These are phyloP conservation scores for Torymus tubicola DNA, from an alignment of 2,888 invertebrate genomes.

Conservation along the genomic window DNA sequence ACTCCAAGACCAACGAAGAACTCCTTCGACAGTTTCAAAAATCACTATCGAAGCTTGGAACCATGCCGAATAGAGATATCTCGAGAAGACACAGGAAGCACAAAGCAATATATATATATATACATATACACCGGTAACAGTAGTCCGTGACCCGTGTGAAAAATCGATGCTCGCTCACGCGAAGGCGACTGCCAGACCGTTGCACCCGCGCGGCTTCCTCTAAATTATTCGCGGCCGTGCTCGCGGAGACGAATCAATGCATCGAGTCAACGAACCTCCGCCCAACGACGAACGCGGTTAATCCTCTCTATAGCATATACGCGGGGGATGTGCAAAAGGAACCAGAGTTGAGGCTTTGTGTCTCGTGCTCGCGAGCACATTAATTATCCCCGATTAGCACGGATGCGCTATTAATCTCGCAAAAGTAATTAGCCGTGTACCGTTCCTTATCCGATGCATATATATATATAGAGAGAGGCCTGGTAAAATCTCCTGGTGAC, in stretches of 20 bases:
- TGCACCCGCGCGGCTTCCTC: not conserved
- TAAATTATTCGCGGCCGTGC: slow-evolving; percentile 9
- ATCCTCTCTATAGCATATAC: slow-evolving; percentile 17
- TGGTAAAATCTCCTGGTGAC: not conserved
- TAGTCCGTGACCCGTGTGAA: too few relatives aligned
- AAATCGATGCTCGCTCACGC: too few relatives aligned
- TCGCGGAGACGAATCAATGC: slow-evolving; percentile 14
- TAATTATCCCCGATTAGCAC: slow-evolving; percentile 56
- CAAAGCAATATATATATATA: too few relatives aligned
- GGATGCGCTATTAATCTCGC: slow-evolving; percentile 56
- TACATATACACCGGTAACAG: too few relatives aligned
- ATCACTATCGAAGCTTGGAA: too few relatives aligned
- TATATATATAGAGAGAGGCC: not conserved
- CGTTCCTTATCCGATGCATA: not conserved
- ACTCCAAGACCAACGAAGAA: too few relatives aligned
- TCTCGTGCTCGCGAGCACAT: slow-evolving; percentile 41
- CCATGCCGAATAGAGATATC: too few relatives aligned
- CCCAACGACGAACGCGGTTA: slow-evolving; percentile 9
- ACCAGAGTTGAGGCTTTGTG: not conserved
- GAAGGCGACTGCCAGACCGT: too few relatives aligned
- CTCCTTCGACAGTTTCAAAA: too few relatives aligned
- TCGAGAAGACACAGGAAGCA: too few relatives aligned
- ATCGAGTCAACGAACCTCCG: slow-evolving; percentile 14
- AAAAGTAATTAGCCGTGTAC: slow-evolving; percentile 55
- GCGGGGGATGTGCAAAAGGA: slow-evolving; percentile 21